Base-by-base conservation (phyloP, 2,113 vertebrate genomes). In the Morone saxatilis region DNA sequence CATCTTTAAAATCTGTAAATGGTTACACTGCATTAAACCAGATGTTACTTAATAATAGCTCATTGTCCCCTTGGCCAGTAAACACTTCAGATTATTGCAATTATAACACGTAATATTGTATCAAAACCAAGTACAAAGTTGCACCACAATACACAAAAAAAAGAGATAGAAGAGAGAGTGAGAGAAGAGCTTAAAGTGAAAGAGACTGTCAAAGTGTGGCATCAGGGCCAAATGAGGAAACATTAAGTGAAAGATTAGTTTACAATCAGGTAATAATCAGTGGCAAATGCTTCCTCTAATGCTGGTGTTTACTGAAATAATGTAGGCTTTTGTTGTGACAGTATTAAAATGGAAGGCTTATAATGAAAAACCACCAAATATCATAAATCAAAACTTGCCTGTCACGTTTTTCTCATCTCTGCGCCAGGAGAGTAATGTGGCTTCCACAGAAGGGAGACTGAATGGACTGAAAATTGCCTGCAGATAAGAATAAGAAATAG, bases 401-500 rank as follows among this genome's bases (percentile, higher is more conserved):
- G 86, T 90, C 80, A 78, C 40, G 67, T 65, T 75, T 71, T 83
- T 63, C 53, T 53, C 68, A 47, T 71, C 66, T 56, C 19, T 56
- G 62, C n/a, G 45, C 70, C 73, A 71, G 43, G 43, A 82, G 62
- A 86, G 54, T 87, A 86, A 91, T 89, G 73, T 53, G 60, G 61
- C 6, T 63, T 59, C 53, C 75, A 75, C 25, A 78, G 76, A 81
- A 63, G 7, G 31, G 68, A 56, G 62, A 36, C 69, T 89, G 86
- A 90, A 87, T 71, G 67, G 71, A 77, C 54, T 77, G 83, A 86
- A 86, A 92, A 91, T 78, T 84, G 90, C 90, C 90, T 83, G 72
- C 75, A 88, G 91, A 91, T 92, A 91, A 89, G 88, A 94, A 91
- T 76, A 85, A 90, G 70, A 84, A 75, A 50, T 81, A 66, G 77